phyloP scores from a whole-genome alignment of 2,888 invertebrate species.

The Tethea ocularis region DNA sequence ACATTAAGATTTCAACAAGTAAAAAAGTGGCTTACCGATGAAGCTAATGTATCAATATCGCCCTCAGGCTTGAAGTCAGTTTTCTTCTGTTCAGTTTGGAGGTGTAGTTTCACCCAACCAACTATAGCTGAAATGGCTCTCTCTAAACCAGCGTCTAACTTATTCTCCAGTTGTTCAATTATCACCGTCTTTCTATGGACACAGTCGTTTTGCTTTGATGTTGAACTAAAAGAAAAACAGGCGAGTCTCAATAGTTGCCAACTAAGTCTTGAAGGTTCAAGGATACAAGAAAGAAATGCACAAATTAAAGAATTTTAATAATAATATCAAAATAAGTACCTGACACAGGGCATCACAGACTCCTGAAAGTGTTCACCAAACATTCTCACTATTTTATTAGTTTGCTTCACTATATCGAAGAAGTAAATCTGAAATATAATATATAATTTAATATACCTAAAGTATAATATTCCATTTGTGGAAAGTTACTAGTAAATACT shows the following conservation, averaged over 20 bases:
- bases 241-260: too few relatives aligned
- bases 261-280: too few relatives aligned
- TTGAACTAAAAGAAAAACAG: conserved; percentile 85
- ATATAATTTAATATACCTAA: too few relatives aligned
- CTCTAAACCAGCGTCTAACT: conserved; percentile 94
- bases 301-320: too few relatives aligned
- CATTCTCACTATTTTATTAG: conserved; percentile 96
- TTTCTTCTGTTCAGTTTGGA: conserved; percentile 97
- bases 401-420: conserved; percentile 96
- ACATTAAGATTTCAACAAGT: too few relatives aligned
- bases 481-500: too few relatives aligned
- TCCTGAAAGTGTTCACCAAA: conserved; percentile 97
- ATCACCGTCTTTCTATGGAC: conserved; percentile 93
- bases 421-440: conserved; percentile 92
- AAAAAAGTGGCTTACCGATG: conserved; percentile 84
- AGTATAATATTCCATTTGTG: too few relatives aligned
- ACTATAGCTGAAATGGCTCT: conserved; percentile 93
- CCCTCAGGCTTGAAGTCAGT: conserved; percentile 96
- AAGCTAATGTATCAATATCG: conserved; percentile 93
- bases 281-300: too few relatives aligned
- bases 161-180: conserved; percentile 94
- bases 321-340: conserved; percentile 80
- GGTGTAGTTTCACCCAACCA: conserved; percentile 94
- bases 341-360: conserved; percentile 93
- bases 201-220: conserved; percentile 94